Conservation (phyloP, 1,140 invertebrate genomes). For the Leptoteleia sp. region DNA sequence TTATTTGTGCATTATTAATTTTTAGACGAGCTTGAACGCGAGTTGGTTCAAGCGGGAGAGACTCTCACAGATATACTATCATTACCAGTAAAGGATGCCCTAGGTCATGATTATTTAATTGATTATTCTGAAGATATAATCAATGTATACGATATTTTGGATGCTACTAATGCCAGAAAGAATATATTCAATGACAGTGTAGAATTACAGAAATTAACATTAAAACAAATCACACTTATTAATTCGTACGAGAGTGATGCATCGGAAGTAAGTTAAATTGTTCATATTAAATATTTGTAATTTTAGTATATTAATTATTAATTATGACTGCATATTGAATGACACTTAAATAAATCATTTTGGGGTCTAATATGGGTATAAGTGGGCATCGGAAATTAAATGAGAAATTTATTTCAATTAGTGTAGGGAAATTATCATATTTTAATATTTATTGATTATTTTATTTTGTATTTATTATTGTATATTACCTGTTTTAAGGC, state of each 20-base stretch:
- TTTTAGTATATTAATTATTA: too few relatives aligned
- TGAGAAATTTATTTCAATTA: too few relatives aligned
- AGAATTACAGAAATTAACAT: conserved; percentile 87
- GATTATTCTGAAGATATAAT: conserved; percentile 88
- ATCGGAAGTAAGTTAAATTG: conserved; percentile 81
- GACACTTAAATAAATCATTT: too few relatives aligned
- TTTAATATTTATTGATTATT: too few relatives aligned
- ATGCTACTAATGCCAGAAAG: conserved; percentile 84
- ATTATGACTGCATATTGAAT: too few relatives aligned
- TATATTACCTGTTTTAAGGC: too few relatives aligned
- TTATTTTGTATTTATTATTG: too few relatives aligned
- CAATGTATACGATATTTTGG: conserved; percentile 86
- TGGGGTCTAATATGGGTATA: too few relatives aligned
- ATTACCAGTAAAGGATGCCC: conserved; percentile 89
- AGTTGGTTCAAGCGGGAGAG: conserved; percentile 89
- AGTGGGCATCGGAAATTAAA: too few relatives aligned
- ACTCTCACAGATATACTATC: conserved; percentile 89
- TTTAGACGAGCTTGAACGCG: conserved; percentile 84
- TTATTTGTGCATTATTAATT: conserved; percentile 2
- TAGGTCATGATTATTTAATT: conserved; percentile 87
- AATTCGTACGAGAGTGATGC: conserved; percentile 89
- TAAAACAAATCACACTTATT: conserved; percentile 89
- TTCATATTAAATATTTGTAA: too few relatives aligned
- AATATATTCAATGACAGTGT: conserved; percentile 86
- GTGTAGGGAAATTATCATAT: too few relatives aligned